Conservation (phyloP, 1,140 invertebrate genomes). For the Trachymyrmex cornetzi region DNA sequence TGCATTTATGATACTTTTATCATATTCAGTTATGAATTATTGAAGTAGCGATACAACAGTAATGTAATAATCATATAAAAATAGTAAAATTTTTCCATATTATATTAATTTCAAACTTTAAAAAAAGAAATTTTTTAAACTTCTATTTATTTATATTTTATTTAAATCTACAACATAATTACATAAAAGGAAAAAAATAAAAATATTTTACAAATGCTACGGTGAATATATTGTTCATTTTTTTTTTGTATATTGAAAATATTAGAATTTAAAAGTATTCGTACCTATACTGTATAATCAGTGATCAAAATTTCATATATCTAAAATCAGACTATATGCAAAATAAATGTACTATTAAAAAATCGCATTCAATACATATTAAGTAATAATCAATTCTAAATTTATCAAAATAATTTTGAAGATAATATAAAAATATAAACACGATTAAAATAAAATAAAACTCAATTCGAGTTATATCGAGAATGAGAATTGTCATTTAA, state of each 20-base stretch:
- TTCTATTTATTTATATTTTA: neutral
- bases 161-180: neutral
- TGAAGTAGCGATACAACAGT: neutral
- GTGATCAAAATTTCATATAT: neutral
- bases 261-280: neutral
- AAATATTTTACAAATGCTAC: neutral
- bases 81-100: neutral
- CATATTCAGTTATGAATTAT: neutral
- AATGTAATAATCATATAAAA: neutral
- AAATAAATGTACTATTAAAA: neutral
- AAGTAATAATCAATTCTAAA: neutral
- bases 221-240: neutral
- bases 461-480: neutral
- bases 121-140: neutral
- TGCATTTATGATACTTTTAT: constrained; percentile 26
- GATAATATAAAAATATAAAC: too few species aligned
- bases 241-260: neutral
- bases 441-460: neutral
- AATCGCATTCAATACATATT: neutral
- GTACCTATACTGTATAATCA: neutral
- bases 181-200: neutral
- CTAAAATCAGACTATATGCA: neutral
- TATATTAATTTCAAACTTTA: neutral
- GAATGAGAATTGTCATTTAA: neutral
- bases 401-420: neutral